A percentile compares a stretch with the other conserved stretches of the same genome.
phyloP scores from a whole-genome alignment of 2,888 invertebrate genomes.

The Leptopilina myrica region DNA sequence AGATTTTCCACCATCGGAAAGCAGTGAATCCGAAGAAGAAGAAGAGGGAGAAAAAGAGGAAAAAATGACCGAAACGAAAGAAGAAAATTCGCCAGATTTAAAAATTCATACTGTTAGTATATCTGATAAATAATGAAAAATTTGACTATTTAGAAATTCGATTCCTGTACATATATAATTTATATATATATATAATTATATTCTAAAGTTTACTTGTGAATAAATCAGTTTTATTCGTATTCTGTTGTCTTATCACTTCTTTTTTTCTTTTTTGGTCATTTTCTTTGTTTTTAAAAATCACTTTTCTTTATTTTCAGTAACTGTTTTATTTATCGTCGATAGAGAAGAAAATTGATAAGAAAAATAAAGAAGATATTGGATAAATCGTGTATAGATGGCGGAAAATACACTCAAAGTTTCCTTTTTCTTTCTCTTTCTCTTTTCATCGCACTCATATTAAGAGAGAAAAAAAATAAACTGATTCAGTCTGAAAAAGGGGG shows the following conservation, averaged over 20 bases:
- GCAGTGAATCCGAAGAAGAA: constrained; percentile 66
- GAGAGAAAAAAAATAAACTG: neutral
- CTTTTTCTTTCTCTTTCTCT: too few relatives aligned
- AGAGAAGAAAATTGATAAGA: neutral
- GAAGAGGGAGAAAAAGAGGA: constrained; percentile 64
- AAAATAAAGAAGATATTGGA: neutral
- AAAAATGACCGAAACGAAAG: constrained; percentile 5
- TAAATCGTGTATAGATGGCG: neutral
- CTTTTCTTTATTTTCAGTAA: neutral
- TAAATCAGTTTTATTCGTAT: neutral
- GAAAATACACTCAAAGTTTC: neutral
- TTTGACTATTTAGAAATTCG: neutral
- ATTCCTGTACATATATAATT: neutral
- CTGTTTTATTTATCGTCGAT: neutral
- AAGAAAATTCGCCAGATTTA: constrained; percentile 25
- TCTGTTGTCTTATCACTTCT: neutral
- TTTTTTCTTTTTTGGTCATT: too few relatives aligned
- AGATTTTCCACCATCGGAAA: constrained; percentile 70
- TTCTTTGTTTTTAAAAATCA: neutral
- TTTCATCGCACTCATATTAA: too few relatives aligned
- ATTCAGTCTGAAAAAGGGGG: neutral
- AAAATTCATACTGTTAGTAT: constrained; percentile 34
- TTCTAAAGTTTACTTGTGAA: neutral
- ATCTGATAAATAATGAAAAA: neutral
- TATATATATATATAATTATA: neutral